Base-by-base conservation (phyloP, 2,113 vertebrate genomes). In the Procapra przewalskii region DNA sequence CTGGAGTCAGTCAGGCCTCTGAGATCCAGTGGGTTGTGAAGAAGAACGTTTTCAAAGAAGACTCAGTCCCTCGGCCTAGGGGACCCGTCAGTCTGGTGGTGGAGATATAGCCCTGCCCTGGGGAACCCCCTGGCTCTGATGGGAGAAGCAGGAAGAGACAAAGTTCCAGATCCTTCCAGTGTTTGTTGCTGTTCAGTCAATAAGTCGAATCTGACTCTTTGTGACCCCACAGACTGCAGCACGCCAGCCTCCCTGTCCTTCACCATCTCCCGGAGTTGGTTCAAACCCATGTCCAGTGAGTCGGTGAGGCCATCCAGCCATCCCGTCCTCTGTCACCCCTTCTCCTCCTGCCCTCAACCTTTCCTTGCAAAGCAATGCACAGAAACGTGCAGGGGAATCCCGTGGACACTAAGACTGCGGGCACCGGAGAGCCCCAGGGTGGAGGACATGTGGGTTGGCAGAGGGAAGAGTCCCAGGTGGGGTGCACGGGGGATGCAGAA, bases 1-100 rank as follows among this genome's bases (percentile, higher is more conserved):
- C 55, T 15, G 45, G 89, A 59, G 29, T 43, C 21, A 10, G 83
- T 43, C 48, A 2, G 71, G 31, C 5, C 54, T 59, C 43, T 15
- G 33, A 10, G 45, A 13, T 43, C 43, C 17, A 12, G 3, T 2
- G 36, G 25, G n/a, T 5, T 0, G 3, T 2, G 2, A 6, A 8
- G 1, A 54, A 40, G 54, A 81, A 33, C 19, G 13, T 9, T 1
- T 14, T 50, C 40, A 10, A 15, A 52, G 50, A 21, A 25, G 55
- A 3, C 55, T 9, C 11, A 3, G 3, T 2, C 55, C 90, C 92
- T 29, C 2, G 10, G 25, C 84, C 33, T 3, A 0, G 23, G 48
- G 33, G 7, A 21, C n/a, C 23, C 3, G 0, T n/a, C 67, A 10
- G 10, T 17, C 85, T n/a, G 57, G 36, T 11, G 48, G 27, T 25